Evolutionary conservation across 2,888 invertebrate genomes (phyloP).

Genomic region (Pilophorus perplexus): DNA sequence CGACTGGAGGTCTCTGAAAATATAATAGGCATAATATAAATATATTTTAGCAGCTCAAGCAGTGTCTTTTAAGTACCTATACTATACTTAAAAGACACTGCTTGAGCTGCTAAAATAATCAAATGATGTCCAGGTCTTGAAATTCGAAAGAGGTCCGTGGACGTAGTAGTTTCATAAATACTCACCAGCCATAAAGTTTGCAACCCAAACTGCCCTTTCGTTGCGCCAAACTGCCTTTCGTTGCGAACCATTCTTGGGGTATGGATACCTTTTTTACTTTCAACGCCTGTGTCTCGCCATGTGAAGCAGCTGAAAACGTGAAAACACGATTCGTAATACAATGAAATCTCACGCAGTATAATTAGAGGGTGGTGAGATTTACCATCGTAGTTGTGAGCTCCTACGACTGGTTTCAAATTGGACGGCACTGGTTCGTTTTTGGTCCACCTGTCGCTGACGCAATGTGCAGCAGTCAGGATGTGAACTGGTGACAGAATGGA

Average conservation of each 20-base stretch:
- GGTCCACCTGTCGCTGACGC: constrained; percentile 3
- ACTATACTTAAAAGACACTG: too few species aligned
- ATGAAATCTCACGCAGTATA: not conserved
- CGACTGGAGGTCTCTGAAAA: too few species aligned
- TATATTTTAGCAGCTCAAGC: too few species aligned
- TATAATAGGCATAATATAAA: too few species aligned
- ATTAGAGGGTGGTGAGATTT: not conserved
- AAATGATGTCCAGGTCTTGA: too few species aligned
- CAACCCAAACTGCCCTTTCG: not conserved
- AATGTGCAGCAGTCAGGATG: constrained; percentile 31
- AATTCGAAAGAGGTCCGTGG: too few species aligned
- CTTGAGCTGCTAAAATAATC: too few species aligned
- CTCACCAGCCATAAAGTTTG: not conserved
- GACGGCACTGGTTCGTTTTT: not conserved
- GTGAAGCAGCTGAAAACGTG: constrained; percentile 16
- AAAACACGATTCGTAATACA: not conserved
- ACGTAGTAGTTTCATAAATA: too few species aligned
- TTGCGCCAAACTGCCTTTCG: constrained; percentile 2
- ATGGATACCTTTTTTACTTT: constrained; percentile 6
- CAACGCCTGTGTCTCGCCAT: constrained; percentile 11
- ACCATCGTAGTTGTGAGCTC: not conserved
- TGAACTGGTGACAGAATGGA: constrained; percentile 23
- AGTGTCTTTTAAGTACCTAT: too few species aligned
- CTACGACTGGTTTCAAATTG: constrained; percentile 8
- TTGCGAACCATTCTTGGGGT: constrained; percentile 10